Percentiles rank a stretch among this genome's conserved stretches.
Conservation (phyloP, 2,797 vertebrate species). For the Varecia variegata region DNA sequence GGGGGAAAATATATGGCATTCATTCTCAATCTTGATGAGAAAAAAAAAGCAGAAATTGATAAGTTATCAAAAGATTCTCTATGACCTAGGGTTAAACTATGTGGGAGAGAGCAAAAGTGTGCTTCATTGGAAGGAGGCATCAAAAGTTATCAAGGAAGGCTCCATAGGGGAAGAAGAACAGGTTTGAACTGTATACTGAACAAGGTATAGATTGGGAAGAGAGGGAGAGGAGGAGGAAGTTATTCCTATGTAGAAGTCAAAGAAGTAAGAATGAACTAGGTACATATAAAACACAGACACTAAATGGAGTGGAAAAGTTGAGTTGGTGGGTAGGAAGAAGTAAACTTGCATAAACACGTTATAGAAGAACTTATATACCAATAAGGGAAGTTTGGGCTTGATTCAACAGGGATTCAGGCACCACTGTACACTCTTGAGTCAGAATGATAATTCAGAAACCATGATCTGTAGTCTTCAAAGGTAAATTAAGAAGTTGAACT, state of each 20-base stretch:
- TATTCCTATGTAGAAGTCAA: not conserved
- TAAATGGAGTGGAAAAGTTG: not conserved
- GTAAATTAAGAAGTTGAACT: not conserved
- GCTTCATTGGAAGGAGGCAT: not conserved
- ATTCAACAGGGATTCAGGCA: not conserved
- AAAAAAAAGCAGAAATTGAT: not conserved
- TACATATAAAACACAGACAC: not conserved
- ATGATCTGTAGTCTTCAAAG: not conserved
- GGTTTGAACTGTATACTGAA: not conserved
- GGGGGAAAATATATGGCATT: not conserved
- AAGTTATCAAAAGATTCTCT: not conserved
- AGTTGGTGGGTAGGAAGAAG: not conserved
- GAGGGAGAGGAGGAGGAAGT: not conserved
- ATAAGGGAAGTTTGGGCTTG: not conserved
- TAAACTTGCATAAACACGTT: not conserved
- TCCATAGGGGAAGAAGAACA: not conserved
- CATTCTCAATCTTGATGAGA: not conserved
- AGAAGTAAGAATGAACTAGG: not conserved
- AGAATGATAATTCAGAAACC: not conserved
- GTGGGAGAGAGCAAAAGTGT: not conserved
- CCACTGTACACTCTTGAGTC: not conserved
- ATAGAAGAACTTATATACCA: not conserved
- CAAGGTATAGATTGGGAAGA: not conserved
- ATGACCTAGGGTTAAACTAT: not conserved
- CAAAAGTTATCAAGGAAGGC: not conserved